phyloP scores from a whole-genome alignment of 2,113 vertebrate genomes.

The Lontra canadensis region DNA sequence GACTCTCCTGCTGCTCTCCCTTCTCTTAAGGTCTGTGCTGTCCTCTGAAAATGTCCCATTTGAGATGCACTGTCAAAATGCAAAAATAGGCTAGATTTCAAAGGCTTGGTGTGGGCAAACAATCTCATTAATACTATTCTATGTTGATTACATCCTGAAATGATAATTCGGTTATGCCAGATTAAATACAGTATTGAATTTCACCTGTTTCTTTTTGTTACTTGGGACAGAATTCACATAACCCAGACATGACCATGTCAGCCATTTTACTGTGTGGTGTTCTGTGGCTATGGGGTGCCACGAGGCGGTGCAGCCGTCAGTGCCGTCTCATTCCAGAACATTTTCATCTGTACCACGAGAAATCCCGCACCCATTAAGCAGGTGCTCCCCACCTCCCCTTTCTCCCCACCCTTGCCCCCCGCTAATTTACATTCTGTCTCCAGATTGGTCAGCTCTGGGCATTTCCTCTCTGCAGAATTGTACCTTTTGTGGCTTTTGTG shows the following conservation, averaged over 20 bases:
- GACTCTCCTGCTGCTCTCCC: fast-evolving
- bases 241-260: background rate
- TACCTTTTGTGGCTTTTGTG: background rate
- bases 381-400: background rate
- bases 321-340: background rate
- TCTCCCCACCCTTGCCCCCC: too few relatives aligned
- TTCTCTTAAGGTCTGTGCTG: background rate
- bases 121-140: background rate
- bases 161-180: background rate
- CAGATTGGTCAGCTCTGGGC: background rate
- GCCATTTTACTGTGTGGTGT: background rate
- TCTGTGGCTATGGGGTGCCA: background rate
- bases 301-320: too few relatives aligned
- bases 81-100: background rate
- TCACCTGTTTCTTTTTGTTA: background rate
- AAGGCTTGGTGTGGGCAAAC: background rate
- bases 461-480: fast-evolving
- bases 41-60: background rate
- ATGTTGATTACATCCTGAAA: background rate
- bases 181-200: background rate
- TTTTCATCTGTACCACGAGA: background rate
- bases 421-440: background rate
- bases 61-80: background rate
- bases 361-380: background rate
- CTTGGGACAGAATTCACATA: background rate